phyloP scores from a whole-genome alignment of 2,113 vertebrate species.

The Crocuta crocuta region DNA sequence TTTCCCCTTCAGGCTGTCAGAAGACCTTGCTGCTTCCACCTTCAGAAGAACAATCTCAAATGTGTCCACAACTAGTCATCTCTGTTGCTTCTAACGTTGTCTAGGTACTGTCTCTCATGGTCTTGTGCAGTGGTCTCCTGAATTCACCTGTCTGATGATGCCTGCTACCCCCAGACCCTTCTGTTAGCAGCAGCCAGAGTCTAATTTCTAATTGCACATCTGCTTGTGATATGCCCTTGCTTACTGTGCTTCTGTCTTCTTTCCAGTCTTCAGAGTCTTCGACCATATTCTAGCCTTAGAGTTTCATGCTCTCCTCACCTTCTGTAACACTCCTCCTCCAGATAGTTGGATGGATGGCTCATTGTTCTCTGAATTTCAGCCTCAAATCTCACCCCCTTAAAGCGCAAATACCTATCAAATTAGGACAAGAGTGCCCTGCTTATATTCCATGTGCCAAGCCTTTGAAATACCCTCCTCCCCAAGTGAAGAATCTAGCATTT shows the following conservation, averaged over 20 bases:
- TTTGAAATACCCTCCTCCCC: neutral
- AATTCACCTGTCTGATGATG: neutral
- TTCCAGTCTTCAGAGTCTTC: neutral
- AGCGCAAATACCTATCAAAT: neutral
- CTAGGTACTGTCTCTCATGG: neutral
- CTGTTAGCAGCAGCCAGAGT: neutral
- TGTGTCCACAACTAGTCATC: neutral
- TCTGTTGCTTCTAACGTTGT: neutral
- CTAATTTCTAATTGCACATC: neutral
- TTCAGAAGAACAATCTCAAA: neutral
- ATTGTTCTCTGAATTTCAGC: neutral
- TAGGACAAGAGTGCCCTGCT: neutral
- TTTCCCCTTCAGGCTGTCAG: rapidly evolving
- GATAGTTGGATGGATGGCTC: neutral
- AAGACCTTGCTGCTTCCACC: neutral
- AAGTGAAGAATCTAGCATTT: neutral
- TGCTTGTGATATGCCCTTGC: neutral
- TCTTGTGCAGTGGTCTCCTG: neutral
- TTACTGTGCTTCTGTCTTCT: neutral
- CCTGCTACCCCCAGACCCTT: neutral
- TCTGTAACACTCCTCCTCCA: too few relatives aligned
- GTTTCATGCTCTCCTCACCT: neutral
- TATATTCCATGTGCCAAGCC: neutral
- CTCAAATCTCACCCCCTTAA: neutral
- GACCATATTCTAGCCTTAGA: neutral